phyloP scores from a whole-genome alignment of 1,140 invertebrate genomes.

The Dolichoris vasculosae region DNA sequence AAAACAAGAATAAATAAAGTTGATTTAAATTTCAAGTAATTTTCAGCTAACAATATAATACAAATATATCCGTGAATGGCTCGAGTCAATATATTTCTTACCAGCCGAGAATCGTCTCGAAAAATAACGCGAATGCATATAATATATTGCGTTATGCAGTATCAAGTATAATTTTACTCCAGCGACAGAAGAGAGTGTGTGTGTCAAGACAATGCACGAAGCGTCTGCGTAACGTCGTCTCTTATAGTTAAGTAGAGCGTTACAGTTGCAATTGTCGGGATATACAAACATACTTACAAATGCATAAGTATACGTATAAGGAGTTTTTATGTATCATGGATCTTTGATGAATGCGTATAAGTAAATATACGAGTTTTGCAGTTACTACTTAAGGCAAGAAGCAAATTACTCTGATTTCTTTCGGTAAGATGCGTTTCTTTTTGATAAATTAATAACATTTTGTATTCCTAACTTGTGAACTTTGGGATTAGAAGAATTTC shows the following conservation, averaged over 20 bases:
- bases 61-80: background rate
- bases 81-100: background rate
- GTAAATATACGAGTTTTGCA: no score
- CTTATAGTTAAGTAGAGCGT: slow-evolving; percentile 43
- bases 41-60: background rate
- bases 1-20: no score
- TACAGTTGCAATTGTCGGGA: slow-evolving; percentile 21
- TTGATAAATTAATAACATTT: no score
- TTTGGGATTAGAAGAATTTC: no score
- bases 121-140: background rate
- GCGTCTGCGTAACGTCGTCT: slow-evolving; percentile 46
- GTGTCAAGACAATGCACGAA: slow-evolving; percentile 13
- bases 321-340: no score
- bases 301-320: background rate
- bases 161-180: slow-evolving; percentile 46
- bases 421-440: no score
- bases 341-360: no score
- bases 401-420: no score
- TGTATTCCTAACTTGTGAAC: no score
- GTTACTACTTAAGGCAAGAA: no score
- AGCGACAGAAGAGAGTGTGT: background rate
- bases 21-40: no score
- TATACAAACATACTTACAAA: background rate
- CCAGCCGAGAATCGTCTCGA: background rate
- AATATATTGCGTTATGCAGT: slow-evolving; percentile 5